Conservation (phyloP, 2,888 invertebrate genomes). For the Cephus rjabovi region DNA sequence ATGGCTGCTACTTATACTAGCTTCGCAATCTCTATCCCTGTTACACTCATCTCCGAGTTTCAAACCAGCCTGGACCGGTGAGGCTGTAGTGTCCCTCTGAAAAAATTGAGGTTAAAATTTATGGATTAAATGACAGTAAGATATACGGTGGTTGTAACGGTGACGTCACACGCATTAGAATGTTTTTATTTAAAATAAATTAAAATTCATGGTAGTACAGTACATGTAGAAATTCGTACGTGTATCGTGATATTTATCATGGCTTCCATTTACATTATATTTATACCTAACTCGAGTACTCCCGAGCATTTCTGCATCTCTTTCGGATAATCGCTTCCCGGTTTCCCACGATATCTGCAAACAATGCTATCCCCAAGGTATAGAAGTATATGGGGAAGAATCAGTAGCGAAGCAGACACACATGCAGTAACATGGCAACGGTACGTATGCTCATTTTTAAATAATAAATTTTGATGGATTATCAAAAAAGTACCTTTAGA, state of each 20-base stretch:
- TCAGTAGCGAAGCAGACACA: neutral
- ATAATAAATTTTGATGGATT: neutral
- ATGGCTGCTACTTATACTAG: slow-evolving; percentile 72
- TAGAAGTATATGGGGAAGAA: neutral
- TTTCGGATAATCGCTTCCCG: slow-evolving; percentile 51
- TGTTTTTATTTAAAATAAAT: neutral
- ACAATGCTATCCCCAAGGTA: slow-evolving; percentile 47
- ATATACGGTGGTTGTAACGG: neutral
- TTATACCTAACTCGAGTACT: neutral
- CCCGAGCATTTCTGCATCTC: neutral
- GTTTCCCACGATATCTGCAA: slow-evolving; percentile 57
- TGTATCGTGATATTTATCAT: neutral
- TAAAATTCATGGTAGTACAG: neutral
- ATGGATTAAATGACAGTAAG: neutral
- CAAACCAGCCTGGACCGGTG: slow-evolving; percentile 43
- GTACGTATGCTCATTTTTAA: neutral
- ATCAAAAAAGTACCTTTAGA: neutral
- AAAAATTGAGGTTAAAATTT: slow-evolving; percentile 11
- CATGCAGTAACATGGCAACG: neutral
- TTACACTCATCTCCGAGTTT: slow-evolving; percentile 75
- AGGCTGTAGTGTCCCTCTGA: slow-evolving; percentile 33
- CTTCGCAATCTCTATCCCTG: slow-evolving; percentile 74
- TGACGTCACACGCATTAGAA: neutral
- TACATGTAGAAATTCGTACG: neutral
- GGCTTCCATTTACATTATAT: neutral